Evolutionary conservation across 1,140 invertebrate species (phyloP).

Genomic region (Branchinecta lynchi): DNA sequence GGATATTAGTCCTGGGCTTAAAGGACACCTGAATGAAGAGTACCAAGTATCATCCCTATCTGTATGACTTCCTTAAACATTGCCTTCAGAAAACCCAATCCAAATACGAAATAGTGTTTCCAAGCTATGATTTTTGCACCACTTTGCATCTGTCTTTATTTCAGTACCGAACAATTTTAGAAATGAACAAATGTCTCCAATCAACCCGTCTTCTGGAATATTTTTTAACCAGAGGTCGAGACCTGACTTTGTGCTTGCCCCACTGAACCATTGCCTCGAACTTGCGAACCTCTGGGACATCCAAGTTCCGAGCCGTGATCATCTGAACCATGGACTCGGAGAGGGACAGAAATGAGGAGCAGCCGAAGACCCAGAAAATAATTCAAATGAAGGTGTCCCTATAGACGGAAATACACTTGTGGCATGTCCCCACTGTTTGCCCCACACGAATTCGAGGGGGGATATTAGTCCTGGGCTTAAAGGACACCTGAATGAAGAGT

Average conservation of each 20-base stretch:
- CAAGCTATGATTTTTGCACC: too few relatives aligned
- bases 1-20: neutral
- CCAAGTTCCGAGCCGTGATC: conserved; percentile 49
- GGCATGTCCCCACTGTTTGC: neutral
- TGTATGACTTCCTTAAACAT: too few relatives aligned
- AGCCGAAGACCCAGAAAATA: conserved; percentile 56
- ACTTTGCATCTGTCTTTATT: too few relatives aligned
- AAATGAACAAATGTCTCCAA: too few relatives aligned
- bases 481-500: too few relatives aligned
- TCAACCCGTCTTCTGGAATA: too few relatives aligned
- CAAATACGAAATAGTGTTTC: too few relatives aligned
- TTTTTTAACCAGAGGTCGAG: too few relatives aligned
- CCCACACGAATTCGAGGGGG: neutral
- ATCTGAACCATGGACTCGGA: conserved; percentile 89
- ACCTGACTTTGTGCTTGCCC: conserved; percentile 61
- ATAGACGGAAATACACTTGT: neutral
- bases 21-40: too few relatives aligned
- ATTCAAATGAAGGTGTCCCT: neutral
- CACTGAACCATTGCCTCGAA: conserved; percentile 84
- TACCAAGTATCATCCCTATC: too few relatives aligned
- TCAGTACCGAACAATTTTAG: too few relatives aligned
- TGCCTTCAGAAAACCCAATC: too few relatives aligned
- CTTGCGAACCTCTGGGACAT: conserved; percentile 69
- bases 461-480: neutral
- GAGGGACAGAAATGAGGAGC: conserved; percentile 61